Conservation (phyloP, 2,797 vertebrate species). For the Bradypodion ventrale region DNA sequence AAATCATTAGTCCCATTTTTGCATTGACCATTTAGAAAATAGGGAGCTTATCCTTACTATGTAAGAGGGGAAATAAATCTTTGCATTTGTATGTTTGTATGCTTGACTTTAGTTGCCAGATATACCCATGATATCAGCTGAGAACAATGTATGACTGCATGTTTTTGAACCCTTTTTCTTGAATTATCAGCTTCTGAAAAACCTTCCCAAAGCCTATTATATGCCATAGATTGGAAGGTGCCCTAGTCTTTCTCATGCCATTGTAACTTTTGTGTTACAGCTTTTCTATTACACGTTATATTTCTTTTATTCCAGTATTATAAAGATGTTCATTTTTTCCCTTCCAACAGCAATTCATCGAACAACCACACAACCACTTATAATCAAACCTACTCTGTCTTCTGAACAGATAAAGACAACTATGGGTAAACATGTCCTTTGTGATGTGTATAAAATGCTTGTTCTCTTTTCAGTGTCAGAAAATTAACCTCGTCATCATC, state of each 20-base stretch:
- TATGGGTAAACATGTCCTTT: constrained; percentile 66
- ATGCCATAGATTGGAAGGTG: background rate
- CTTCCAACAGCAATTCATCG: constrained; percentile 57
- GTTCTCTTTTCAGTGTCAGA: constrained; percentile 20
- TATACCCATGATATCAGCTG: background rate
- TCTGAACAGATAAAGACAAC: constrained; percentile 57
- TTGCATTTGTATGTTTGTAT: background rate
- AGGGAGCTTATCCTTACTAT: background rate
- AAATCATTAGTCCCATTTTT: background rate
- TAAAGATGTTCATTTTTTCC: constrained; percentile 65
- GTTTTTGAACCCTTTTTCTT: background rate
- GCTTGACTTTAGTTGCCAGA: background rate
- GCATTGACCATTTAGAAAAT: background rate
- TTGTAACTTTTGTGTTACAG: constrained; percentile 3
- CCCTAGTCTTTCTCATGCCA: background rate
- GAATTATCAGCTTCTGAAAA: background rate
- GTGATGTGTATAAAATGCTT: constrained; percentile 19
- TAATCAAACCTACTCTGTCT: constrained; percentile 60
- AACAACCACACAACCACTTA: constrained; percentile 59
- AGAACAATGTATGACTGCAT: background rate
- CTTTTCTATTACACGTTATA: too few relatives aligned
- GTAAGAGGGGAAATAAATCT: background rate
- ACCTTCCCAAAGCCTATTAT: background rate
- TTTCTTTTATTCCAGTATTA: constrained; percentile 40
- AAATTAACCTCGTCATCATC: constrained; percentile 19